A percentile compares a stretch with the other conserved stretches of the same genome.
phyloP scores from a whole-genome alignment of 1,140 invertebrate genomes.

The Cydia strobilella region DNA sequence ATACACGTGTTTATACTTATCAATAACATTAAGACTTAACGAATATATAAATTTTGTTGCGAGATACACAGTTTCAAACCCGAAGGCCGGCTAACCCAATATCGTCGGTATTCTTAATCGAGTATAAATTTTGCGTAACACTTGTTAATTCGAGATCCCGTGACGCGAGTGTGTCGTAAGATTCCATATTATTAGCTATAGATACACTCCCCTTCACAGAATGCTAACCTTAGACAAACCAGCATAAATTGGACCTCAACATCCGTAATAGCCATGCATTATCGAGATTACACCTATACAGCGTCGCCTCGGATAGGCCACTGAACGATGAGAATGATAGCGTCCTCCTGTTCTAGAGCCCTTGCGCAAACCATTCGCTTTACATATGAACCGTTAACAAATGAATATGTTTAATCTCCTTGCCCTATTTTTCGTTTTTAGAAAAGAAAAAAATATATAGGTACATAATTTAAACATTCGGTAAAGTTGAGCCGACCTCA shows the following conservation, averaged over 20 bases:
- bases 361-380: slow-evolving; percentile 16
- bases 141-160: slow-evolving; percentile 56
- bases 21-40: not conserved
- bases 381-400: not conserved
- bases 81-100: slow-evolving; percentile 42
- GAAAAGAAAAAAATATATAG: not conserved
- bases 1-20: no score
- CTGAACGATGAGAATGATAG: not conserved
- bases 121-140: slow-evolving; percentile 59
- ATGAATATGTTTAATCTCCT: slow-evolving; percentile 5
- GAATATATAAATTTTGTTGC: slow-evolving; percentile 28
- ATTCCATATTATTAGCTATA: slow-evolving; percentile 37
- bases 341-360: slow-evolving; percentile 3
- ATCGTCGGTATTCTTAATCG: slow-evolving; percentile 34
- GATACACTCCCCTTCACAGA: not conserved
- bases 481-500: not conserved
- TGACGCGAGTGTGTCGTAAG: slow-evolving; percentile 57
- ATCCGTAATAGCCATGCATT: not conserved
- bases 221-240: not conserved
- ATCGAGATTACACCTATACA: not conserved
- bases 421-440: slow-evolving; percentile 9
- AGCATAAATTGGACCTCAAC: not conserved
- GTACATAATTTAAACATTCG: not conserved
- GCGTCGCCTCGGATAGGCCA: no score
- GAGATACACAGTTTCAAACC: slow-evolving; percentile 23